These are phyloP conservation scores for Puffinus mauretanicus DNA, from an alignment of 2,113 vertebrate genomes.

Conservation along the genomic window DNA sequence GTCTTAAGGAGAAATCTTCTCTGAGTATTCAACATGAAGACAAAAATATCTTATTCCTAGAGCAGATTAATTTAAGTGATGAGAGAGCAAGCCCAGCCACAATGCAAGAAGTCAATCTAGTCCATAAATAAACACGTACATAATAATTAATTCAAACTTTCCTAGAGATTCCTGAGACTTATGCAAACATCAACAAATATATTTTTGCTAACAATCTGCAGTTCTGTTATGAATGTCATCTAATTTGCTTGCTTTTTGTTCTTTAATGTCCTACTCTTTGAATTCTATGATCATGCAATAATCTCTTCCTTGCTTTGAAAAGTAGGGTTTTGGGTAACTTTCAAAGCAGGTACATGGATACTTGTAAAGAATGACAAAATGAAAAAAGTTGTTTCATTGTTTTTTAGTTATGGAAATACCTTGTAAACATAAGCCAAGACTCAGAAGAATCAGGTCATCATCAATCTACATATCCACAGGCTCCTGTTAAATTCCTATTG, in stretches of 20 bases:
- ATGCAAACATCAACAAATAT: rapidly evolving
- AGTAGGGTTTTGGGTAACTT: background rate
- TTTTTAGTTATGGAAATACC: background rate
- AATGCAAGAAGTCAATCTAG: background rate
- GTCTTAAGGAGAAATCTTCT: background rate
- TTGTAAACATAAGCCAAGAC: background rate
- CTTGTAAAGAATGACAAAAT: background rate
- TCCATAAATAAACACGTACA: background rate
- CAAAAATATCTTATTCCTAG: background rate
- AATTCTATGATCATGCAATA: background rate
- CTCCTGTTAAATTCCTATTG: background rate
- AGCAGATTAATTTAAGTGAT: background rate
- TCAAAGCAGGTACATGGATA: background rate
- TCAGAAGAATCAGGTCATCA: background rate
- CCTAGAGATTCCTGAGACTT: background rate
- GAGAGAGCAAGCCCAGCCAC: background rate
- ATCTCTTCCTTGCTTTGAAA: background rate
- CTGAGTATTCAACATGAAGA: background rate
- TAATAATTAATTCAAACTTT: background rate
- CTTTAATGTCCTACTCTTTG: background rate
- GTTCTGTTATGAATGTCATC: background rate
- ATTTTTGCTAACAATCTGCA: background rate
- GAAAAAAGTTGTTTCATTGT: background rate
- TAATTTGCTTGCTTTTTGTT: background rate
- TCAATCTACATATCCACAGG: background rate